Conservation (phyloP, 2,797 vertebrate genomes). For the Macropus fuliginosus region DNA sequence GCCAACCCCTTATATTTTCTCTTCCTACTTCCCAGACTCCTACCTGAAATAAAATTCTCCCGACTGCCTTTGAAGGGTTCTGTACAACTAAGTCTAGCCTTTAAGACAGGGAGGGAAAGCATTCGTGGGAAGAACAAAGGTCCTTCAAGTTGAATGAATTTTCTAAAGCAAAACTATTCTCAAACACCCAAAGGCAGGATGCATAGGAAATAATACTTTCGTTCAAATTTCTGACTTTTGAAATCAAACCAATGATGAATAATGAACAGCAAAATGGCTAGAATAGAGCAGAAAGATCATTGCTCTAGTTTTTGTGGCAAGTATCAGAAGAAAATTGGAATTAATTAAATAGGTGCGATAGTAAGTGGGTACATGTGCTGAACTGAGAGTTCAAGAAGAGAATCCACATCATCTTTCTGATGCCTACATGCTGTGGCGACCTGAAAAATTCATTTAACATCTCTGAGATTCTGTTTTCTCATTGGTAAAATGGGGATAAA, state of each 20-base stretch:
- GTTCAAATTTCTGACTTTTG: slow-evolving; percentile 18
- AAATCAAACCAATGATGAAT: slow-evolving; percentile 10
- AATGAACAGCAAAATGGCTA: neutral
- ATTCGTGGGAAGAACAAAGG: neutral
- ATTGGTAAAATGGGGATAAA: neutral
- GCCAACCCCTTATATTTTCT: neutral
- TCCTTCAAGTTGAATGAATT: neutral
- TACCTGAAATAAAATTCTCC: neutral
- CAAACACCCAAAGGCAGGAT: neutral
- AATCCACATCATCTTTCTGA: neutral
- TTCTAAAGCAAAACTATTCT: slow-evolving; percentile 1
- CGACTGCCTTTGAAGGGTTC: neutral
- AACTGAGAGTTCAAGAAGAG: neutral
- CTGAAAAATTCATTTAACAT: neutral
- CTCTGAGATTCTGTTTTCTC: neutral
- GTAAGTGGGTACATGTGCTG: neutral
- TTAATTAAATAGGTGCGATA: neutral
- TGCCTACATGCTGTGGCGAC: neutral
- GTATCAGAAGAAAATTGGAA: neutral
- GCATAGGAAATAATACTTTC: slow-evolving; percentile 23
- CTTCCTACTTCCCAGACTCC: neutral
- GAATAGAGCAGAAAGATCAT: slow-evolving; percentile 33
- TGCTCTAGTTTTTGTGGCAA: neutral
- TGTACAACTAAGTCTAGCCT: neutral
- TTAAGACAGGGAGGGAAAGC: neutral